Base-by-base conservation (phyloP, 2,888 invertebrate species). In the Aleiodes alternator region DNA sequence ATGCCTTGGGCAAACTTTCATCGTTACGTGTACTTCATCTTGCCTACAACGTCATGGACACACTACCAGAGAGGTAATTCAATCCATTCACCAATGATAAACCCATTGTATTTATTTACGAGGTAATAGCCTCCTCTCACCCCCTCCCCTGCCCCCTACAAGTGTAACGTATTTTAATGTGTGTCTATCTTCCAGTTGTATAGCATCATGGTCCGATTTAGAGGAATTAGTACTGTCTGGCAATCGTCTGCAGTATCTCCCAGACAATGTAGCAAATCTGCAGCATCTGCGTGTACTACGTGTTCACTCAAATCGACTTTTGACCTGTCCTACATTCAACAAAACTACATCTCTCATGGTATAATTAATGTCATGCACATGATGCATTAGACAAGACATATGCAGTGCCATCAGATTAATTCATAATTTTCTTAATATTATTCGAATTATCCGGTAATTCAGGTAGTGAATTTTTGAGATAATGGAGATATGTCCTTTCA, bases 201-300 rank as follows among this genome's bases (percentile, higher is more conserved):
- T 95, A 34, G 92, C 92, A 69, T 93, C 93, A 83, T 96, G 96
- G 96, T 91, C 92, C 0, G 94, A 95, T 81, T 91, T 96, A 79
- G 96, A 96, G 90, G 96, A 96, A 85, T 88, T 97, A 48, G 94
- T 96, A 1, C 85, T 96, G 64, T 96, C 96, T 1, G 96, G 96
- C 48, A 97, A 97, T 86, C 93, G 94, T 84, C 90, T 97, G 71
- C 92, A 94, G 50, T 93, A 92, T 84, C 90, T 96, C 72, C 96
- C 96, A 0, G 94, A 95, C 81, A 94, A 94, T 85, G 92, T 96
- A 76, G 94, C 94, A 11, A 92, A 92, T 80, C 88, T 96, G 72
- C 92, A 92, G 77, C 94, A 94, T 84, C 91, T 97, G 38, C 92
- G 92, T 82, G 93, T 96, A 14, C 90, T 97, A 69, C 91, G 96